Evolutionary conservation across 2,888 invertebrate species (phyloP), one percentile per base, ranked within the genome.

Genomic region (Pyralis farinalis): DNA sequence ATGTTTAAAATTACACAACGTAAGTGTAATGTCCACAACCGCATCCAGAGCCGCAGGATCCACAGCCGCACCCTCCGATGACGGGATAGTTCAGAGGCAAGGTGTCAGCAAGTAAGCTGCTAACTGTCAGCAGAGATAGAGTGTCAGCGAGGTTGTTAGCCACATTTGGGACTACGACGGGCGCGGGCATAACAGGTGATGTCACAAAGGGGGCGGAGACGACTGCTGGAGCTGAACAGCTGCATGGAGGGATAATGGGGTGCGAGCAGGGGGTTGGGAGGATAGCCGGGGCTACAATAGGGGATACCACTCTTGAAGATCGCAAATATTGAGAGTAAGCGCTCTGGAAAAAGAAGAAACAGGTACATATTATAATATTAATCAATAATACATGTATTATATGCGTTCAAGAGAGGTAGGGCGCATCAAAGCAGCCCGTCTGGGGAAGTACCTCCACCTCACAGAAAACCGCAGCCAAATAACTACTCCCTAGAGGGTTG

Each of bases 91-190:
- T 16, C 16, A 16, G 16, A 16, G 16, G 16, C 7, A 85, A 49
- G 34, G 69, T 70, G 1, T 84, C 77, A 1, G 80, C 59, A 0
- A 86, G 36, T 0, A 85, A 53, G 35, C 73, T 76, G 62, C 74
- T 75, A 0, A 86, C 82, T 0, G 85, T 84, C 10, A 86, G 62
- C 3, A 85, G 55, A 1, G 81, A 77, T 0, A 86, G 58, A 0
- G 84, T 83, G 16, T 86, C 85, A 28, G 80, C 84, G 0, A 86
- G 44, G 8, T 59, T 71, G 10, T 61, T 65, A 7, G 81, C 81
- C 0, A 85, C 72, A 1, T 64, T 57, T 4, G 60, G 64, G 0
- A 69, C 40, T 0, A 67, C 28, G 0, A 60, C 53, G 1, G 65
- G 30, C 5, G 49, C 29, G 5, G 38, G 30, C 1, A 12, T n/a